These are phyloP conservation scores for Eurystomus glaucurus DNA, from an alignment of 2,797 vertebrate genomes.

Conservation along the genomic window DNA sequence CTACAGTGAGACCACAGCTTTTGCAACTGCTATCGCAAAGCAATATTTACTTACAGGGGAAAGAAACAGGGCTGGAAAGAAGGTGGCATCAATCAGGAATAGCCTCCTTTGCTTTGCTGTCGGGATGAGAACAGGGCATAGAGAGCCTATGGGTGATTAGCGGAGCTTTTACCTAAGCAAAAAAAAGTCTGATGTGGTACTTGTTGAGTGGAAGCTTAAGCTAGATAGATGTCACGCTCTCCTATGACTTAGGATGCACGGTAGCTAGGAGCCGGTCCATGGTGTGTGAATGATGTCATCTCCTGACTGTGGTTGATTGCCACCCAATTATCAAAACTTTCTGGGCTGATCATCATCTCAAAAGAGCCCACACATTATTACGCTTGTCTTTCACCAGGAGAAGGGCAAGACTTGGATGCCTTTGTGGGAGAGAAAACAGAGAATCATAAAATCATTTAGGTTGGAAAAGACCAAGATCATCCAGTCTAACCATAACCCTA, in stretches of 20 bases:
- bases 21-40: neutral
- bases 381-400: neutral
- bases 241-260: fast-evolving
- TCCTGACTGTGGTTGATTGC: neutral
- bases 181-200: neutral
- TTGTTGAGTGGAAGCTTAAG: neutral
- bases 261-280: neutral
- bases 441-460: neutral
- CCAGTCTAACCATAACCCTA: too few species aligned
- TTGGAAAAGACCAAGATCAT: too few species aligned
- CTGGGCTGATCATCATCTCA: neutral
- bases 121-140: neutral
- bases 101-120: neutral
- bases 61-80: neutral
- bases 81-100: neutral
- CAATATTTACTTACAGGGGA: neutral
- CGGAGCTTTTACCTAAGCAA: neutral
- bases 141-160: neutral
- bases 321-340: neutral
- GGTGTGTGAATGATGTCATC: neutral
- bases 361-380: neutral
- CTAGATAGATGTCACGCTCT: neutral
- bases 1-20: neutral
- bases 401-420: neutral
- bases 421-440: neutral